Base-by-base conservation (phyloP, 2,888 invertebrate genomes). In the Charanyca ferruginea region DNA sequence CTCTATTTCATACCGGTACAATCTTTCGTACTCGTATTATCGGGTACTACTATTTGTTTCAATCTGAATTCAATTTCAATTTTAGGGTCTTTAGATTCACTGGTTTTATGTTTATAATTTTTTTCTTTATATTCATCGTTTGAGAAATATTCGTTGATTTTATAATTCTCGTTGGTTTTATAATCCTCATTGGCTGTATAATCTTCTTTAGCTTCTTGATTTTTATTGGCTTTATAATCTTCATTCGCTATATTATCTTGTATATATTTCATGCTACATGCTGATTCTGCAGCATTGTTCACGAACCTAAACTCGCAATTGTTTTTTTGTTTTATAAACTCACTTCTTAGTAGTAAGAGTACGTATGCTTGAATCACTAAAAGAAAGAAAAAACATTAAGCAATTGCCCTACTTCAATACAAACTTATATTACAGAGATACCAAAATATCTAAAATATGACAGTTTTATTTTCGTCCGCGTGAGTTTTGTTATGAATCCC, bases 311-410 rank as follows among this genome's bases (percentile, higher is more conserved):
- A 80, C 23, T 67, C 38, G 25, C 48, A 51, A 6, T 47, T 47
- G 0, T 35, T 71, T 22, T 38, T 44, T 0, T 75, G 61, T 53
- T 81, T 83, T 9, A 54, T 20, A 6, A 80, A 54, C 42, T 83
- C 80, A 53, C 75, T 81, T 28, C 79, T 73, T 2, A 78, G 41
- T 2, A 83, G 57, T 6, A 83, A 25, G 4, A 79, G 52, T 1
- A 79, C 13, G 54, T 83, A 83, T 13, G 60, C 18, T 42, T 81
- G 74, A 4, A 84, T 11, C 0, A 62, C 84, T 84, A 32, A 32
- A 32, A 32, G 2, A 32, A 11, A 9, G 1, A 11, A 2, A 11
- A 11, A 9, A 32, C 9, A n/a, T n/a, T n/a, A n/a, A n/a, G n/a
- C n/a, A n/a, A n/a, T n/a, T n/a, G 11, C 8, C 32, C 11, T 8